Evolutionary conservation across 2,888 invertebrate species (phyloP), one percentile per base, ranked within the genome.

Genomic region (Meteorus cinctellus): DNA sequence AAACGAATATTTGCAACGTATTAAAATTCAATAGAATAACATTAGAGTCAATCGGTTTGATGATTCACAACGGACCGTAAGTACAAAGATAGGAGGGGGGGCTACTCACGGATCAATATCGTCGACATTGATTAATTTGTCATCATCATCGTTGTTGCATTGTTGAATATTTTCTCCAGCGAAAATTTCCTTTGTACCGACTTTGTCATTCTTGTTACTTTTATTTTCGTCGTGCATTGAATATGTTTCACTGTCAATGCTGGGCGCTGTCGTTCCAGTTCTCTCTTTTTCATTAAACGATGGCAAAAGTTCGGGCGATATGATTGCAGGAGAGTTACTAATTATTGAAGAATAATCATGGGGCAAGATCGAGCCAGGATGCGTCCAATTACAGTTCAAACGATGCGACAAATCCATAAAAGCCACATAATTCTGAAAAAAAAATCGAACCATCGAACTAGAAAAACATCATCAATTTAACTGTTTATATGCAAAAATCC

Each of bases 361-460:
- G 27, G 81, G 59, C 27, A 79, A 65, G 31, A 80, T 63, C 16
- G 65, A 27, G 48, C 74, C 63, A 16, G 81, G 31, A 65, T 81
- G 77, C 59, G 84, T 79, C 84, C 84, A 86, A 27, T 86, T 84
- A 71, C 82, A 83, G 5, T 79, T 80, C 4, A 81, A 36, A 16
- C 81, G 84, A 75, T 82, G 82, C 4, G 84, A 81, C 71, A 81
- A 85, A 66, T 87, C 85, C 79, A 86, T 36, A 59, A 84, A 84
- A 1, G 84, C 80, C 2, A 82, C 77, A 60, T 83, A 86, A 74
- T 82, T 86, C 86, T 87, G 81, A 10, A 78, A 82, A 71, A 71
- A 24, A 34, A 19, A 27, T 60, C 45, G 16, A 62, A 1, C 41
- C 59, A 48, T 41, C 29, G 31, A 2, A 63, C 31, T 41, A 60